Conservation (phyloP, 1,140 invertebrate genomes). For the Andricus grossulariae region DNA sequence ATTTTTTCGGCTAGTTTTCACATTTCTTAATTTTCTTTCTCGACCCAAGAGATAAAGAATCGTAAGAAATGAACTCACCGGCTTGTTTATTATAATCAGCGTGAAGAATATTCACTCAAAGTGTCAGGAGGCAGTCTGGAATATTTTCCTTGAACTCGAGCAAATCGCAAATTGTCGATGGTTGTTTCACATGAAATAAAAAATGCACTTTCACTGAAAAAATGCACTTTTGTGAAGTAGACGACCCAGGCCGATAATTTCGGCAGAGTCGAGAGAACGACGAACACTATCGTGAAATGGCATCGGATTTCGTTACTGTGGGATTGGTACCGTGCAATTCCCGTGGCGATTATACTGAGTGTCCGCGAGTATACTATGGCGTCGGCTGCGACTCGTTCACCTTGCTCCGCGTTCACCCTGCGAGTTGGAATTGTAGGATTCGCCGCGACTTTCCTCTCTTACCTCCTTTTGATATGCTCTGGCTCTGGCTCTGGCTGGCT, state of each 20-base stretch:
- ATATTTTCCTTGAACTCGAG: too few relatives aligned
- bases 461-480: slow-evolving; percentile 48
- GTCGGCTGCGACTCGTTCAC: slow-evolving; percentile 61
- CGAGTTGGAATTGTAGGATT: slow-evolving; percentile 52
- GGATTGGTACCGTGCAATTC: slow-evolving; percentile 52
- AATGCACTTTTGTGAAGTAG: slow-evolving; percentile 37
- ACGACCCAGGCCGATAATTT: slow-evolving; percentile 33
- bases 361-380: slow-evolving; percentile 30
- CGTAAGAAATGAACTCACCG: too few relatives aligned
- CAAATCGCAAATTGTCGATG: neutral
- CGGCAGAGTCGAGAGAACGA: slow-evolving; percentile 16
- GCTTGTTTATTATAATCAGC: too few relatives aligned
- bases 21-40: too few relatives aligned
- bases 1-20: too few relatives aligned
- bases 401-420: slow-evolving; percentile 63
- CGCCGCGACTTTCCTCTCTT: slow-evolving; percentile 51
- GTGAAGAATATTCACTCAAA: too few relatives aligned
- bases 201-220: neutral
- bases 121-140: too few relatives aligned
- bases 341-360: slow-evolving; percentile 44
- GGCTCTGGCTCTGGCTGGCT: slow-evolving; percentile 43
- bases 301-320: slow-evolving; percentile 43
- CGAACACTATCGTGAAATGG: slow-evolving; percentile 40
- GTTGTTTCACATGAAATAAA: neutral
- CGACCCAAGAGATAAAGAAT: too few relatives aligned